Evolutionary conservation across 2,797 vertebrate genomes (phyloP).

Genomic region (Microctenopoma steveboyesi): DNA sequence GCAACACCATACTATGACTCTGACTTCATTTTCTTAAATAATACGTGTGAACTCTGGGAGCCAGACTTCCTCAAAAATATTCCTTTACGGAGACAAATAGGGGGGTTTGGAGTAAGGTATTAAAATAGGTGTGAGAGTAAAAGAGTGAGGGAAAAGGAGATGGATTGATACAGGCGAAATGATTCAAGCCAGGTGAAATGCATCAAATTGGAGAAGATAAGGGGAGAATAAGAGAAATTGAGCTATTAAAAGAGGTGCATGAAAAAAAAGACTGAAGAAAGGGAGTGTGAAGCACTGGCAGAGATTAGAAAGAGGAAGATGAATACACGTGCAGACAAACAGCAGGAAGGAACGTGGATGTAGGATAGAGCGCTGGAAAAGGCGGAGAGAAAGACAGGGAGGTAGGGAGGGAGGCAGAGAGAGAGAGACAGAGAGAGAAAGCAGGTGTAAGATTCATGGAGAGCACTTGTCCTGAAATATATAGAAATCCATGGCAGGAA

Average conservation of each 20-base stretch:
- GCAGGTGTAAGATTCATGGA: constrained; percentile 75
- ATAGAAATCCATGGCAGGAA: constrained; percentile 73
- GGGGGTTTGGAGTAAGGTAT: constrained; percentile 25
- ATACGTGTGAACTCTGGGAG: not conserved
- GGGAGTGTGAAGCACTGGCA: constrained; percentile 48
- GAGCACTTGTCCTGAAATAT: constrained; percentile 77
- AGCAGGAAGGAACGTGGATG: constrained; percentile 61
- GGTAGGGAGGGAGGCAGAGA: not conserved
- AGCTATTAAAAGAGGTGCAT: constrained; percentile 68
- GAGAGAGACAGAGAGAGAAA: constrained; percentile 34
- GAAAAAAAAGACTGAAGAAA: constrained; percentile 44
- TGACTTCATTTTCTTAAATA: not conserved
- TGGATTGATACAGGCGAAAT: constrained; percentile 59
- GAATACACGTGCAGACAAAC: constrained; percentile 65
- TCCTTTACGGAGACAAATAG: constrained; percentile 53
- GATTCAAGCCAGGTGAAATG: constrained; percentile 73
- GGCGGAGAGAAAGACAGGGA: constrained; percentile 23
- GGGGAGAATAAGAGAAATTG: constrained; percentile 69
- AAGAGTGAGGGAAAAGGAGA: constrained; percentile 46
- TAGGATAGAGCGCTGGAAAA: constrained; percentile 65
- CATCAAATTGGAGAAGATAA: constrained; percentile 73
- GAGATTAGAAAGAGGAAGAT: constrained; percentile 55
- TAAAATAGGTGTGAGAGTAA: constrained; percentile 44
- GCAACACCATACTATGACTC: not conserved
- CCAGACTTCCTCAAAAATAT: constrained; percentile 22